Conservation (phyloP, 2,113 vertebrate genomes). For the Bucco capensis region DNA sequence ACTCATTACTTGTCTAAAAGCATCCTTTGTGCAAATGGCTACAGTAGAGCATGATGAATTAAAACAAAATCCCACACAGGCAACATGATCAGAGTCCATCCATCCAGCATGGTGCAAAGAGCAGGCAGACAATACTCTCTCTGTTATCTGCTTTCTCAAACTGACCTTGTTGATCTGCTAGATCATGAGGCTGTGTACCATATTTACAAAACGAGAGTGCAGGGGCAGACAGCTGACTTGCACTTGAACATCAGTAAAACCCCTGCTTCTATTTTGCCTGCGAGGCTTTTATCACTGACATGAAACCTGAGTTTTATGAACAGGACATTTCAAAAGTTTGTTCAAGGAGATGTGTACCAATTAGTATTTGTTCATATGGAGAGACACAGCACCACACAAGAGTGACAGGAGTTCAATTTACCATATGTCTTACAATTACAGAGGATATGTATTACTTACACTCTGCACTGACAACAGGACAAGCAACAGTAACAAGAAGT, state of each 20-base stretch:
- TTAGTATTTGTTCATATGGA: not conserved
- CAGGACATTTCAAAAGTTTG: not conserved
- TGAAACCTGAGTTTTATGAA: not conserved
- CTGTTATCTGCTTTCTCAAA: not conserved
- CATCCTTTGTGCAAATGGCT: conserved; percentile 41
- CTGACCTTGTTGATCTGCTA: not conserved
- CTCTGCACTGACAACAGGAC: not conserved
- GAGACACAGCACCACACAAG: not conserved
- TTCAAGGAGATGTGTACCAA: not conserved
- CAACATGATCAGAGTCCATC: not conserved
- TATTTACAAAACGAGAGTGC: not conserved
- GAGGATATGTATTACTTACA: not conserved
- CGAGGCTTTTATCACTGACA: not conserved
- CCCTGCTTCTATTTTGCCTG: not conserved
- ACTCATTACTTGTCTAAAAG: conserved; percentile 29
- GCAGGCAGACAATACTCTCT: not conserved
- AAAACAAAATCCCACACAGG: not conserved
- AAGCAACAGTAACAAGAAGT: not conserved
- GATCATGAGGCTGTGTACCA: not conserved
- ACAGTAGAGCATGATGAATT: not conserved
- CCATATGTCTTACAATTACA: not conserved
- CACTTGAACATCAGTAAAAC: not conserved
- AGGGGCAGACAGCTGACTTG: not conserved
- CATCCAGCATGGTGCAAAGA: not conserved
- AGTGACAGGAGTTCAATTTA: not conserved